These are phyloP conservation scores for Spongia lamella DNA, from an alignment of 37 sponge, comb jelly and placozoan species.

Conservation along the genomic window DNA sequence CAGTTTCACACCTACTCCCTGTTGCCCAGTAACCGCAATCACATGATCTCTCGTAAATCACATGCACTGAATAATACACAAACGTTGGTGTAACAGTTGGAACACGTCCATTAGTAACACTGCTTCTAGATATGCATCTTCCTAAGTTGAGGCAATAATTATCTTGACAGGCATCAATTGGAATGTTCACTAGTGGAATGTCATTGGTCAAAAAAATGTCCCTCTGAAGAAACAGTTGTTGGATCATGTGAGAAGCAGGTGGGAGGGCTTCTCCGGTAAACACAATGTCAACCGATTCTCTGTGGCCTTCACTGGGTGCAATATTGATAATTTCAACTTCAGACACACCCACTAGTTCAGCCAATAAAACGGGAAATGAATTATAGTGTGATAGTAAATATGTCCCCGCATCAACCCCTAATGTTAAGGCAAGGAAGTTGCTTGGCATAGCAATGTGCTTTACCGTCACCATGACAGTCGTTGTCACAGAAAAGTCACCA, in stretches of 20 bases:
- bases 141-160: slow-evolving; percentile 58
- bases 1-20: slow-evolving; percentile 49
- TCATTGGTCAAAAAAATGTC: neutral
- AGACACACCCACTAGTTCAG: too few relatives aligned
- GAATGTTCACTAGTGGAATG: slow-evolving; percentile 15
- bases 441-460: neutral
- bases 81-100: slow-evolving; percentile 13
- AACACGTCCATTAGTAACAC: neutral
- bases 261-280: too few relatives aligned
- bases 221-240: neutral
- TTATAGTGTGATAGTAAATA: too few relatives aligned
- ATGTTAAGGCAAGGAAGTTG: neutral
- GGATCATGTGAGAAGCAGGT: too few relatives aligned
- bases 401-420: too few relatives aligned
- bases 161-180: slow-evolving; percentile 46
- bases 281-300: too few relatives aligned
- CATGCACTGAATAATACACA: slow-evolving; percentile 33
- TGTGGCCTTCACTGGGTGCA: too few relatives aligned
- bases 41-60: slow-evolving; percentile 50
- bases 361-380: too few relatives aligned
- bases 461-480: slow-evolving; percentile 40
- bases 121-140: slow-evolving; percentile 15
- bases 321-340: too few relatives aligned
- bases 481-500: neutral
- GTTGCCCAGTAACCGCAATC: slow-evolving; percentile 56